Percentiles rank a stretch among this genome's conserved stretches.
Conservation (phyloP, 2,113 vertebrate genomes). For the Chinchilla lanigera region DNA sequence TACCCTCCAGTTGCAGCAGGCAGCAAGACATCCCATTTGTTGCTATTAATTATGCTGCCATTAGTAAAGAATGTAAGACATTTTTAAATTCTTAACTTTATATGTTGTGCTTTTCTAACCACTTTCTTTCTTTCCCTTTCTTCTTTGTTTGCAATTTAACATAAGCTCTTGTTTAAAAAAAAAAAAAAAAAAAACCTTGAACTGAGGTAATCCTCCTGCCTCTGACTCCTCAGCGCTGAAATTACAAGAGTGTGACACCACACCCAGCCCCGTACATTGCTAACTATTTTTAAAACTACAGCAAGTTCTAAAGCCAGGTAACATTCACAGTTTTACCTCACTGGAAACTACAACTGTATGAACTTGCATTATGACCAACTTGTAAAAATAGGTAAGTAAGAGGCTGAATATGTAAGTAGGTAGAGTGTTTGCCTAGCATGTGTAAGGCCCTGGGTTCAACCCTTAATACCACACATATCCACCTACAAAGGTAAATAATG, state of each 20-base stretch:
- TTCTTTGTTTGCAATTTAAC: constrained; percentile 90
- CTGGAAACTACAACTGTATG: background rate
- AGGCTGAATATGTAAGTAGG: background rate
- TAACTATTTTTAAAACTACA: background rate
- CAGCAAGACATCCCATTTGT: constrained; percentile 97
- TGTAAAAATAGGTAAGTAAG: background rate
- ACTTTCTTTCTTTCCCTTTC: constrained; percentile 84
- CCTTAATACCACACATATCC: background rate
- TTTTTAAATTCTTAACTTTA: constrained; percentile 98
- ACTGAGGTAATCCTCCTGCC: background rate
- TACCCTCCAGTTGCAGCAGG: constrained; percentile 96
- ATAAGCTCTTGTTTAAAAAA: constrained; percentile 89
- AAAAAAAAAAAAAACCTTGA: too few species aligned
- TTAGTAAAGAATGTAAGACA: constrained; percentile 99
- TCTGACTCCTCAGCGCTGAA: background rate
- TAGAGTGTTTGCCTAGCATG: background rate
- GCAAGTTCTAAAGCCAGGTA: background rate
- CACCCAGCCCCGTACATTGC: background rate
- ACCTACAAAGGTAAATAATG: background rate
- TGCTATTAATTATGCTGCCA: constrained; percentile 99
- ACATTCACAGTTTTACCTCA: background rate
- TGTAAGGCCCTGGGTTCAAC: background rate
- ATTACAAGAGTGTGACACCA: background rate
- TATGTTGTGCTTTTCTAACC: constrained; percentile 87
- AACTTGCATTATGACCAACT: background rate